Evolutionary conservation across 2,797 vertebrate genomes (phyloP).

Genomic region (Megaceryle alcyon): DNA sequence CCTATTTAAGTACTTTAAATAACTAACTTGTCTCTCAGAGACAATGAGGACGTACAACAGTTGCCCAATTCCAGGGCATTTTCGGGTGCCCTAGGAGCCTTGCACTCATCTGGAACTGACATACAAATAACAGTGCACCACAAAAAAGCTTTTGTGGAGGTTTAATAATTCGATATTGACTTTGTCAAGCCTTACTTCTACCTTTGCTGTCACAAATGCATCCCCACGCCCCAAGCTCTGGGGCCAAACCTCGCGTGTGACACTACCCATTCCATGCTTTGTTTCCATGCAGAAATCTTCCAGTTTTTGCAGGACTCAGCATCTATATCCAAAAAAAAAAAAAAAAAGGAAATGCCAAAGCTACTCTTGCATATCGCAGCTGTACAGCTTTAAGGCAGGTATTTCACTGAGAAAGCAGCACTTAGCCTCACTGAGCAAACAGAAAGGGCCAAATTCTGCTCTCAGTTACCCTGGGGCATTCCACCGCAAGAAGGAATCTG

Average conservation of each 20-base stretch:
- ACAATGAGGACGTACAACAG: neutral
- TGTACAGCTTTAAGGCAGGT: constrained; percentile 50
- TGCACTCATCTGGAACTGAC: neutral
- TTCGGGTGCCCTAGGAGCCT: neutral
- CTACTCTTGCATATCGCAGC: constrained; percentile 20
- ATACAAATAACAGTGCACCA: neutral
- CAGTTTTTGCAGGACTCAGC: neutral
- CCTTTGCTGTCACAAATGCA: neutral
- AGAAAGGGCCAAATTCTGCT: constrained; percentile 51
- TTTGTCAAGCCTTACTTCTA: neutral
- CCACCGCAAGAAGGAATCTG: constrained; percentile 27
- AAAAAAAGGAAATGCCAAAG: constrained; percentile 41
- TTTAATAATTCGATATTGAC: neutral
- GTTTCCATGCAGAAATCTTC: neutral
- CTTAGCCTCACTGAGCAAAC: constrained; percentile 48
- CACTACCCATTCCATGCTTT: neutral
- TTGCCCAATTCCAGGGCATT: neutral
- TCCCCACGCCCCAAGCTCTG: neutral
- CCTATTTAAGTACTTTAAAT: neutral
- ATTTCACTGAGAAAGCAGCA: constrained; percentile 27
- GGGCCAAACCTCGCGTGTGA: fast-evolving
- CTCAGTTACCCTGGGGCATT: constrained; percentile 21
- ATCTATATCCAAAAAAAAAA: neutral
- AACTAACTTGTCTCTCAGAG: neutral
- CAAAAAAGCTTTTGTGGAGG: neutral